A percentile compares a stretch with the other conserved stretches of the same genome.
Conservation (phyloP, 2,113 vertebrate species). For the Pterocles orientalis region DNA sequence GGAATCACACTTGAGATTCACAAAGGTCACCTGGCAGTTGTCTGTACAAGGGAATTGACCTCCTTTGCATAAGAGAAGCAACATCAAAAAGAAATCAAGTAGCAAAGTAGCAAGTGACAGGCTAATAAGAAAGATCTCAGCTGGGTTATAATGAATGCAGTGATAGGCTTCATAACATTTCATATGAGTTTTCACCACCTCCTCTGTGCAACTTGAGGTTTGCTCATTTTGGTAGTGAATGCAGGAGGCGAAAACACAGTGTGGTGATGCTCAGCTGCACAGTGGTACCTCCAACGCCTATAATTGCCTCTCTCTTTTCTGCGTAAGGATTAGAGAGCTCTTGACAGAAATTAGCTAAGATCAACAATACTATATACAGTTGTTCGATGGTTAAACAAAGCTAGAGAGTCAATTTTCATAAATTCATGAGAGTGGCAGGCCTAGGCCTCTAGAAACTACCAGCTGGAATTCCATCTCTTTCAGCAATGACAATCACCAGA, state of each 20-base stretch:
- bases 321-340: not conserved
- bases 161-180: not conserved
- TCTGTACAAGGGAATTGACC: conserved; percentile 85
- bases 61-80: conserved; percentile 52
- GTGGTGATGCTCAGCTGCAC: not conserved
- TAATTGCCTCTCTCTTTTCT: not conserved
- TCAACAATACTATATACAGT: not conserved
- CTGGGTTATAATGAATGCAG: not conserved
- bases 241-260: not conserved
- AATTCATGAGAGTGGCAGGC: not conserved
- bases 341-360: not conserved
- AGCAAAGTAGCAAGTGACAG: not conserved
- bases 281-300: not conserved
- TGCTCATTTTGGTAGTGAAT: not conserved
- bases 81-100: not conserved
- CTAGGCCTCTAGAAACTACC: not conserved
- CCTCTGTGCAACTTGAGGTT: not conserved
- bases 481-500: not conserved
- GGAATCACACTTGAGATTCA: conserved; percentile 94
- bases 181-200: not conserved
- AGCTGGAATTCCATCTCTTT: not conserved
- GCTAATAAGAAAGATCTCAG: not conserved
- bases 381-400: not conserved
- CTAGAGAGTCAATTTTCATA: not conserved
- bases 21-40: conserved; percentile 90